phyloP scores from a whole-genome alignment of 2,797 vertebrate species.

The Champsocephalus gunnari region DNA sequence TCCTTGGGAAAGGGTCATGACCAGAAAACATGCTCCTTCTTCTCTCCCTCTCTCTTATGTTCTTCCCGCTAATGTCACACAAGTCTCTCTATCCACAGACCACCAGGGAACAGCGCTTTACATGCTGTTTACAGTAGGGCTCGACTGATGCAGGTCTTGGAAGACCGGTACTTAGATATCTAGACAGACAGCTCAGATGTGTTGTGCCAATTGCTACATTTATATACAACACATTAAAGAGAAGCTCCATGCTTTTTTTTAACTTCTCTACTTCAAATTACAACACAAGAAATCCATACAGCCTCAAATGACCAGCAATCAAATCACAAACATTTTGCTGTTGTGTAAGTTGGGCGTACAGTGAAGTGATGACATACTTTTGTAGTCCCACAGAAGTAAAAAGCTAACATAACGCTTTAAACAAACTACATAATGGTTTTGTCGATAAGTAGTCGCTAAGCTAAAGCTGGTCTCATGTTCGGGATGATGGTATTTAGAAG shows the following conservation, averaged over 20 bases:
- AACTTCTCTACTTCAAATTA: too few species aligned
- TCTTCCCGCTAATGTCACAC: constrained; percentile 48
- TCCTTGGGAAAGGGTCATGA: constrained; percentile 74
- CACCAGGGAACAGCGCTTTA: constrained; percentile 44
- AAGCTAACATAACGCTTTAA: too few species aligned
- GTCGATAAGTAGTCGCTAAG: too few species aligned
- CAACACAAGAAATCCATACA: constrained; percentile 1
- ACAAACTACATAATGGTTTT: too few species aligned
- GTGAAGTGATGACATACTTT: too few species aligned
- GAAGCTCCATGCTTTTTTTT: too few species aligned
- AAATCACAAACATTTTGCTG: background rate
- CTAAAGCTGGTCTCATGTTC: too few species aligned
- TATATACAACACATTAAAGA: too few species aligned
- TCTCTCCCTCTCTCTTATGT: constrained; percentile 37
- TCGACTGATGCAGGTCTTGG: constrained; percentile 2
- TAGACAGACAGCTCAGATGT: background rate
- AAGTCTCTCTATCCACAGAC: constrained; percentile 55
- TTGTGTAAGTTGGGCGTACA: background rate
- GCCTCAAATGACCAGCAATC: background rate
- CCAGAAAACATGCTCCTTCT: constrained; percentile 62
- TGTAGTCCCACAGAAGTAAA: too few species aligned
- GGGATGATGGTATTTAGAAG: too few species aligned
- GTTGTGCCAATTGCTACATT: background rate
- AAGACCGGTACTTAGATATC: constrained; percentile 5
- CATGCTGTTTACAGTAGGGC: constrained; percentile 30